phyloP scores from a whole-genome alignment of 1,140 invertebrate species.

The Asobara japonica region DNA sequence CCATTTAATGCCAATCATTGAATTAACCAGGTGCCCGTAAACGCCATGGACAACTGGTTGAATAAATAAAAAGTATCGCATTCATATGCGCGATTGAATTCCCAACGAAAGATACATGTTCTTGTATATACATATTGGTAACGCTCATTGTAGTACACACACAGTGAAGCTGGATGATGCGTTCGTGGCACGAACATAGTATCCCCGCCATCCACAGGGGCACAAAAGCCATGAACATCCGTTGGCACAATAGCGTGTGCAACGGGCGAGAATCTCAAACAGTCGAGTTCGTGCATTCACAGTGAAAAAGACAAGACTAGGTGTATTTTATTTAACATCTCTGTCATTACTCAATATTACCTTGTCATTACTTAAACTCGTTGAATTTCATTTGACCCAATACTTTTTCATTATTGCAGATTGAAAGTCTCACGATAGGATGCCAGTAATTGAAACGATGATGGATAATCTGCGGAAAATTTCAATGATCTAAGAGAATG shows the following conservation, averaged over 20 bases:
- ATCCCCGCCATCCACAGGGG: constrained; percentile 47
- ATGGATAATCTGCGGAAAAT: neutral
- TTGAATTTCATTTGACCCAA: neutral
- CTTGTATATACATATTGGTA: neutral
- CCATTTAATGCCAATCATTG: neutral
- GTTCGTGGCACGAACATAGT: constrained; percentile 14
- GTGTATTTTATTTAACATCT: neutral
- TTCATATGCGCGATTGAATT: constrained; percentile 20
- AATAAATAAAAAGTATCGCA: constrained; percentile 5
- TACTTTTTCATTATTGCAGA: neutral
- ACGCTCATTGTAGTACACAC: neutral
- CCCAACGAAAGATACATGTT: neutral
- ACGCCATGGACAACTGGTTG: neutral
- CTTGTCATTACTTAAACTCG: neutral
- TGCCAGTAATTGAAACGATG: neutral
- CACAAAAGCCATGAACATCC: constrained; percentile 51
- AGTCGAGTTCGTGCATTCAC: constrained; percentile 33
- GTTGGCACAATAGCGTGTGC: constrained; percentile 46
- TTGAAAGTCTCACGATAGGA: neutral
- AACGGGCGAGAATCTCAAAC: constrained; percentile 49
- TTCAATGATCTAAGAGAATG: neutral
- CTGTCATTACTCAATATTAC: neutral
- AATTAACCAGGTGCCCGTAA: neutral
- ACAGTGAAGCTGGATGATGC: constrained; percentile 21
- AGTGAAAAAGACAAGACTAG: neutral